Conservation (phyloP, 2,113 vertebrate species). For the Nibea coibor region DNA sequence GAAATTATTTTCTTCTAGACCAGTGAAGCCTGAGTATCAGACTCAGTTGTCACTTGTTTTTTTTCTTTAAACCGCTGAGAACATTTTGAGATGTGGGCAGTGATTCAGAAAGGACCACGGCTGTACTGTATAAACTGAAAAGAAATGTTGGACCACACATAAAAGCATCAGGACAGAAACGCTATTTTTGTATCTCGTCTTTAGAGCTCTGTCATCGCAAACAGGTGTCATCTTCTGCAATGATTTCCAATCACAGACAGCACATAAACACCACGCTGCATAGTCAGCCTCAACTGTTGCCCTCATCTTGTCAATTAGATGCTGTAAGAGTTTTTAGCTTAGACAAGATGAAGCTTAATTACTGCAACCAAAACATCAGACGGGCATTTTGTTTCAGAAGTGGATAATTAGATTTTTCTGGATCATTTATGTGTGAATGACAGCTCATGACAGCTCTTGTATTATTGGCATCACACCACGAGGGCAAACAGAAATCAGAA, state of each 20-base stretch:
- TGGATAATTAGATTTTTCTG: neutral
- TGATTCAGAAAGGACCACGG: neutral
- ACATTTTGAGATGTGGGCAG: neutral
- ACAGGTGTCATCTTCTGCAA: neutral
- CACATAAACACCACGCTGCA: neutral
- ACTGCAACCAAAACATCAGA: neutral
- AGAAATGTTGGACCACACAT: neutral
- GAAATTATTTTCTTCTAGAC: neutral
- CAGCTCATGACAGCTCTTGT: neutral
- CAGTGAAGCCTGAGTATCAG: neutral
- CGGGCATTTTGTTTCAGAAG: neutral
- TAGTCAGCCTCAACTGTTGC: neutral
- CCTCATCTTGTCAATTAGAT: neutral
- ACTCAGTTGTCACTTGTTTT: neutral
- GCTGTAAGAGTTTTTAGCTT: neutral
- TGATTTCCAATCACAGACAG: neutral
- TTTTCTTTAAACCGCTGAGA: neutral
- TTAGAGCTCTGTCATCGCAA: neutral
- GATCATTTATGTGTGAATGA: neutral
- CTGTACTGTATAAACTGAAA: neutral
- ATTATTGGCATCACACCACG: neutral
- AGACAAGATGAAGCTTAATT: neutral
- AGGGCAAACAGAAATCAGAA: neutral
- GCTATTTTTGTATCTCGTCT: neutral
- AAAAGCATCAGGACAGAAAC: constrained; percentile 1